Conservation (phyloP, 2,888 invertebrate species). For the Aproaerema taeniolella region DNA sequence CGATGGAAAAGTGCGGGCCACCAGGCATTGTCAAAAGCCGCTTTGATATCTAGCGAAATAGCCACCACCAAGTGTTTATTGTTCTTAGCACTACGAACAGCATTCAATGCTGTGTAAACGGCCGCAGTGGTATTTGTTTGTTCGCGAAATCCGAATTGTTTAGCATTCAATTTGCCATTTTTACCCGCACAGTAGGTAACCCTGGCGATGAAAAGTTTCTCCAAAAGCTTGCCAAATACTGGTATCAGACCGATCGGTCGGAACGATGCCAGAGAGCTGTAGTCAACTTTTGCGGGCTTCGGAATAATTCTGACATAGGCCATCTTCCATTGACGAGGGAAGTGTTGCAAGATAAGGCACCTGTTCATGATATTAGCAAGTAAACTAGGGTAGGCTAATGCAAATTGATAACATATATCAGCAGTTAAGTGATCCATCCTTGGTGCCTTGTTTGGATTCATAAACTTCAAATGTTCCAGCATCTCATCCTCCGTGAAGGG, state of each 20-base stretch:
- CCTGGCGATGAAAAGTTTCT: constrained; percentile 5
- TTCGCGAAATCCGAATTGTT: constrained; percentile 1
- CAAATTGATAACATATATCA: neutral
- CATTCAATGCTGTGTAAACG: neutral
- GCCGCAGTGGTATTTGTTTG: neutral
- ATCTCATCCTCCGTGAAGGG: constrained; percentile 4
- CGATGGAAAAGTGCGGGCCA: neutral
- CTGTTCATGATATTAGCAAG: neutral
- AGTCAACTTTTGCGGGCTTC: constrained; percentile 18
- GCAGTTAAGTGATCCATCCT: neutral
- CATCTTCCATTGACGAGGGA: constrained; percentile 19
- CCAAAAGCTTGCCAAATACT: constrained; percentile 18
- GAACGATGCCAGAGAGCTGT: constrained; percentile 11
- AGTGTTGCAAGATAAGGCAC: constrained; percentile 4
- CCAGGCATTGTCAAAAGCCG: constrained; percentile 20
- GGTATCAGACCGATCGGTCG: constrained; percentile 17
- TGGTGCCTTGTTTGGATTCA: constrained; percentile 1
- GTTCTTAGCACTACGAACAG: neutral
- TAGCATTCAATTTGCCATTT: neutral
- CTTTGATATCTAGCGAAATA: constrained; percentile 15
- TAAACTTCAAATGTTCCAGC: neutral
- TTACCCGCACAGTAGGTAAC: neutral
- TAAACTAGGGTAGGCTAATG: neutral
- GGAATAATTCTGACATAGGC: constrained; percentile 20
- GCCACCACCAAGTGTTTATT: neutral